Percentiles rank a stretch among this genome's conserved stretches.
These are phyloP conservation scores for Epizoanthus stellaris DNA, from an alignment of 92 coral and sea anemone genomes.

Conservation along the genomic window DNA sequence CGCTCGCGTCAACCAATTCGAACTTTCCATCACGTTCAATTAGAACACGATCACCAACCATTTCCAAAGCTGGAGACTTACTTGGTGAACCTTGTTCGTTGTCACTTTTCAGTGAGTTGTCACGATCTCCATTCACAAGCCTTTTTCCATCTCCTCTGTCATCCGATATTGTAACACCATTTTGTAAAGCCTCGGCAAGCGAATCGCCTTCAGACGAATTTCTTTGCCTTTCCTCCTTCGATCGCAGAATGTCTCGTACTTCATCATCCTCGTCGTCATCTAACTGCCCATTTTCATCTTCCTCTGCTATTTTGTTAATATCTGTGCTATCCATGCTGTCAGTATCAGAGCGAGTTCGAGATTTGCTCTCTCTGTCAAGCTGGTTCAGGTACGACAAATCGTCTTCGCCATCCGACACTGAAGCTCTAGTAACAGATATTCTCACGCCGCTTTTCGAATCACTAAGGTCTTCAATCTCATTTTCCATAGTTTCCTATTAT, in stretches of 20 bases:
- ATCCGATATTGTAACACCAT: slow-evolving; percentile 59
- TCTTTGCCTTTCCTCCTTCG: slow-evolving; percentile 16
- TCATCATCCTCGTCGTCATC: slow-evolving; percentile 33
- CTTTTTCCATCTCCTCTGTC: slow-evolving; percentile 17
- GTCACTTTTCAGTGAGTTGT: background rate
- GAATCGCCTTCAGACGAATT: slow-evolving; percentile 54
- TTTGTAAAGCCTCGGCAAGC: slow-evolving; percentile 55
- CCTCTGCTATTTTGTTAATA: slow-evolving; percentile 46
- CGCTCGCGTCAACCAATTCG: slow-evolving; percentile 96
- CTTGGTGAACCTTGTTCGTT: slow-evolving; percentile 30
- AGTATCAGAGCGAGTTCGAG: slow-evolving; percentile 44
- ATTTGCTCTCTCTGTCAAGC: slow-evolving; percentile 6
- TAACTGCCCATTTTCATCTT: slow-evolving; percentile 49
- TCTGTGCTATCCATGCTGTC: slow-evolving; percentile 53
- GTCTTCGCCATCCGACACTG: slow-evolving; percentile 73
- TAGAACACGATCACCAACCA: slow-evolving; percentile 91
- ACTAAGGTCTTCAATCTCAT: slow-evolving; percentile 54
- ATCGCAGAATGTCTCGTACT: background rate
- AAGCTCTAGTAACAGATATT: slow-evolving; percentile 78
- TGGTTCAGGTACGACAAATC: slow-evolving; percentile 22
- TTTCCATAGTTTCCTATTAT: slow-evolving; percentile 67
- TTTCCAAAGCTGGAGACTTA: slow-evolving; percentile 74
- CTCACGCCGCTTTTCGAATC: slow-evolving; percentile 66
- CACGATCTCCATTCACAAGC: background rate
- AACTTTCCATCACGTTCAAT: slow-evolving; percentile 97